Percentiles rank a stretch among this genome's conserved stretches.
phyloP scores from a whole-genome alignment of 2,113 vertebrate species.

The Piaya cayana region DNA sequence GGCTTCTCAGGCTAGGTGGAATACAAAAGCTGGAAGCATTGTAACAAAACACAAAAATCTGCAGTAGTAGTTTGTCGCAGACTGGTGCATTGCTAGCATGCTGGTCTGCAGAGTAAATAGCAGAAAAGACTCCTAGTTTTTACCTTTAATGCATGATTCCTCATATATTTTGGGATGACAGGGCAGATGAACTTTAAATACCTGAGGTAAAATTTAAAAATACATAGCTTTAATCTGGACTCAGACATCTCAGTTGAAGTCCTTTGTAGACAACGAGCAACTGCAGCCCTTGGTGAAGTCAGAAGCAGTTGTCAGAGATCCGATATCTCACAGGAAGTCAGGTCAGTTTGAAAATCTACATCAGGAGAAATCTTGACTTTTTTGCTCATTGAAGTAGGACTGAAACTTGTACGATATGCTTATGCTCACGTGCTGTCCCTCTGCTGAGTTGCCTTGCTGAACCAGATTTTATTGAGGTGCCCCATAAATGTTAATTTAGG shows the following conservation, averaged over 20 bases:
- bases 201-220: background rate
- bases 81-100: background rate
- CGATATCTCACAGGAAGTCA: background rate
- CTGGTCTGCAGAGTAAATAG: background rate
- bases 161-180: background rate
- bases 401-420: background rate
- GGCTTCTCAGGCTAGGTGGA: background rate
- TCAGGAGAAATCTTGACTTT: background rate
- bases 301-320: background rate
- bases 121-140: background rate
- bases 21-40: background rate
- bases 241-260: background rate
- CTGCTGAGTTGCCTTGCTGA: background rate
- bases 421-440: background rate
- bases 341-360: background rate
- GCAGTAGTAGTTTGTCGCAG: background rate
- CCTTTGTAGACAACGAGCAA: background rate
- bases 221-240: rapidly evolving
- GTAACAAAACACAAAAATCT: background rate
- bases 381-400: background rate
- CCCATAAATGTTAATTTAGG: background rate
- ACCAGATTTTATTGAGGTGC: background rate
- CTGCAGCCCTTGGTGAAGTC: background rate
- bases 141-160: background rate
- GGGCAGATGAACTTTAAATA: background rate